Percentiles rank a stretch among this genome's conserved stretches.
phyloP scores from a whole-genome alignment of 2,113 vertebrate species.

The Plectropomus leopardus region DNA sequence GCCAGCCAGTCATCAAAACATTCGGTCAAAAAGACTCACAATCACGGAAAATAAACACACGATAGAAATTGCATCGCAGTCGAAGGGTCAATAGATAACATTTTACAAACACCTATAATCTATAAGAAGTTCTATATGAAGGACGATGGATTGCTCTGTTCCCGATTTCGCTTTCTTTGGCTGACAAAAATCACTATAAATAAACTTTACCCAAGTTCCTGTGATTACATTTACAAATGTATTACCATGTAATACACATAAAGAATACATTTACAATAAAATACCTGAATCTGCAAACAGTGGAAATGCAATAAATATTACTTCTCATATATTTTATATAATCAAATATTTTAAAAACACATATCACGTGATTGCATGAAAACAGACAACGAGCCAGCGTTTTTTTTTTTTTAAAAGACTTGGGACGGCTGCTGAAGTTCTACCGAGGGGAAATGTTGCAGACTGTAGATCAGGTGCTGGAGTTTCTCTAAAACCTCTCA shows the following conservation, averaged over 20 bases:
- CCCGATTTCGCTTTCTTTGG: conserved; percentile 83
- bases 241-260: conserved; percentile 72
- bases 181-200: conserved; percentile 76
- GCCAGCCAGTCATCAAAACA: conserved; percentile 74
- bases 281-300: conserved; percentile 79
- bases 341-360: conserved; percentile 69
- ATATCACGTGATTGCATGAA: conserved; percentile 61
- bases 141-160: conserved; percentile 70
- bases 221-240: conserved; percentile 74
- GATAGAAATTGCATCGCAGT: conserved; percentile 79
- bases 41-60: conserved; percentile 70
- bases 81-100: conserved; percentile 66
- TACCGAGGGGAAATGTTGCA: conserved; percentile 50
- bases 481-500: conserved; percentile 24
- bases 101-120: conserved; percentile 72
- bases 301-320: conserved; percentile 72
- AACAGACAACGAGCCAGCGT: conserved; percentile 70
- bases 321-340: conserved; percentile 55
- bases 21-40: conserved; percentile 77
- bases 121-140: conserved; percentile 61
- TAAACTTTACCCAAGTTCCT: conserved; percentile 57
- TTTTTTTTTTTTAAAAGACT: conserved; percentile 60
- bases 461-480: conserved; percentile 25
- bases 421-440: conserved; percentile 21
- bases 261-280: conserved; percentile 78